Base-by-base conservation (phyloP, 2,113 vertebrate species). In the Ellobius talpinus region DNA sequence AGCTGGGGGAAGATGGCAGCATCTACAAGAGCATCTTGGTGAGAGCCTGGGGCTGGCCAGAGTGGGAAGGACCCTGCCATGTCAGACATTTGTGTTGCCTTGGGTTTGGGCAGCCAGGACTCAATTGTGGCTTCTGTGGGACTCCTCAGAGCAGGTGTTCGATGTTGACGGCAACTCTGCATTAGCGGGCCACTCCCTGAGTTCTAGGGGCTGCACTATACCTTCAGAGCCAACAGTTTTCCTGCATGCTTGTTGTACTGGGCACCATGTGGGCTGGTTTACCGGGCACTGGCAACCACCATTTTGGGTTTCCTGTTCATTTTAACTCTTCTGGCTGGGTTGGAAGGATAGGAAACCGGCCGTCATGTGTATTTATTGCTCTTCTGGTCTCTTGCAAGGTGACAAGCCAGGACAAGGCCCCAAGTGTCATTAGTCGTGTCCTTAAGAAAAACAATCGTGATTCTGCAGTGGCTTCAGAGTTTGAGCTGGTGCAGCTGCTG, bases 1-100 rank as follows among this genome's bases (percentile, higher is more conserved):
- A 99, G 92, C 97, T 99, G 92, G 98, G 97, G 55, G 99, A 99
- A 1, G 99, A 99, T 1, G 99, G 99, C 88, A 99, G 99, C 96
- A 95, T 99, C 77, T 99, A 99, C 97, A 98, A 99, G 84, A 99
- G 99, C 98, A 99, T 99, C 70, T 97, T 99, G 99, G 99, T 99
- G 98, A 98, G 98, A 31, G 29, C 45, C 4, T 0, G 1, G 1
- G 45, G 17, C 26, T 8, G n/a, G 13, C 21, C 31, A 6, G n/a
- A 52, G 72, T 24, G 58, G 45, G 58, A 39, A 36, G 77, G 31
- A 42, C 33, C 17, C 39, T 23, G 55, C 85, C 42, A 77, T 68
- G 13, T 36, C 70, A 61, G 89, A 33, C 7, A 4, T 12, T 42
- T 78, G 24, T 81, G 23, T 47, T n/a, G 3, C 76, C 26, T 65